Evolutionary conservation across 2,888 invertebrate genomes (phyloP), one percentile per base, ranked within the genome.

Genomic region (Andrena camellia): DNA sequence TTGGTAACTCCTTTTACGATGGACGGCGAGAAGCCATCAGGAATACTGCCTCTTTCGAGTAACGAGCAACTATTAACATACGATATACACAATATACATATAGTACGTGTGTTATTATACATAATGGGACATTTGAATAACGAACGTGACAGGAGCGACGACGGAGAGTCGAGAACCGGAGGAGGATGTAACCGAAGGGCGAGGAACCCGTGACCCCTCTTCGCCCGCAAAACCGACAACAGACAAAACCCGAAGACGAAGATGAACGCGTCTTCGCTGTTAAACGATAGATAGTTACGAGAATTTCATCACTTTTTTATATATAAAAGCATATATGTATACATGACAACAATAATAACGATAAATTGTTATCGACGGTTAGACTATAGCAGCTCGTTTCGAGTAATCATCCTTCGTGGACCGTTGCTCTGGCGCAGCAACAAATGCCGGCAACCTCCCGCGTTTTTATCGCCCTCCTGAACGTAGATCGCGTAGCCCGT

Each of bases 271-370:
- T 89, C 88, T 88, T 90, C 86, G 81, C 86, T 90, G 89, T 91
- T 89, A 89, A 90, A 87, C 84, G 89, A 86, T 91, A 91, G 89
- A 90, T 91, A 90, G 91, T 87, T 90, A 89, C 86, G 87, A 90
- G 84, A 82, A 86, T 90, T 90, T 91, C 90, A 87, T 87, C 88
- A 90, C 89, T 90, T 90, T 91, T 91, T 91, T 91, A 90, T 91
- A 91, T 90, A 90, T 86, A 88, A 86, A 88, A 76, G 69, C 82
- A 84, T 71, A 70, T 72, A 73, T 78, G 76, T 81, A 84, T 73
- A 86, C 66, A 76, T 74, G 77, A 85, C 63, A 76, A 81, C 82
- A 85, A 79, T 71, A 85, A 82, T 77, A 66, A 83, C 74, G 76
- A 86, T 86, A 74, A 78, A 86, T 81, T 81, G 84, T 75, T 83